Evolutionary conservation across 2,113 vertebrate species (phyloP).

Genomic region (rat (Rattus norvegicus)): DNA sequence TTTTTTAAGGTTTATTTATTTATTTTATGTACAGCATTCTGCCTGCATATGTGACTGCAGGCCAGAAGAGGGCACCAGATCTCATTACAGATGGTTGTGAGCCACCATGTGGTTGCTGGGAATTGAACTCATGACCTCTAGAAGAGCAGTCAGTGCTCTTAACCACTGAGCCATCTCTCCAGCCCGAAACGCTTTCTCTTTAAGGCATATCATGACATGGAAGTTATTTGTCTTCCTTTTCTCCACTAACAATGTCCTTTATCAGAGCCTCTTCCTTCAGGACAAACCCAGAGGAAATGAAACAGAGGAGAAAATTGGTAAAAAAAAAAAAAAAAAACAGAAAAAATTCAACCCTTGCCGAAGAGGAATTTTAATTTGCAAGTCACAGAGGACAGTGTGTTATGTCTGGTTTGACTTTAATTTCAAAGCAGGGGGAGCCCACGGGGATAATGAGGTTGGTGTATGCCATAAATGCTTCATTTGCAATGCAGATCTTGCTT

Average conservation of each 20-base stretch:
- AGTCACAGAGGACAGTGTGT: not conserved
- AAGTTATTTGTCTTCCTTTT: constrained; percentile 20
- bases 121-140: too few relatives aligned
- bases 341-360: not conserved
- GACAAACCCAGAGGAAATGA: constrained; percentile 30
- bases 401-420: constrained; percentile 13
- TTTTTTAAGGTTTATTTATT: too few relatives aligned
- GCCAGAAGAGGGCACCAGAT: too few relatives aligned
- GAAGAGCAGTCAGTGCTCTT: too few relatives aligned
- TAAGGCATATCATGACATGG: not conserved
- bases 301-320: constrained; percentile 21
- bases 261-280: constrained; percentile 40
- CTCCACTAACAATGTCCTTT: constrained; percentile 24
- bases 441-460: not conserved
- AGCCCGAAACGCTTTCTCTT: too few relatives aligned
- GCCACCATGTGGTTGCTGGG: too few relatives aligned
- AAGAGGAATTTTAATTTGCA: constrained; percentile 25
- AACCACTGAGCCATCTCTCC: too few relatives aligned
- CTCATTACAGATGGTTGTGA: too few relatives aligned
- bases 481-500: not conserved
- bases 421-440: constrained; percentile 4
- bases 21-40: too few relatives aligned
- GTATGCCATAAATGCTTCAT: not conserved
- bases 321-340: not conserved
- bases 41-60: too few relatives aligned